Percentiles rank a stretch among this genome's conserved stretches.
Evolutionary conservation across 2,113 vertebrate genomes (phyloP).

Genomic region (Proteles cristata): DNA sequence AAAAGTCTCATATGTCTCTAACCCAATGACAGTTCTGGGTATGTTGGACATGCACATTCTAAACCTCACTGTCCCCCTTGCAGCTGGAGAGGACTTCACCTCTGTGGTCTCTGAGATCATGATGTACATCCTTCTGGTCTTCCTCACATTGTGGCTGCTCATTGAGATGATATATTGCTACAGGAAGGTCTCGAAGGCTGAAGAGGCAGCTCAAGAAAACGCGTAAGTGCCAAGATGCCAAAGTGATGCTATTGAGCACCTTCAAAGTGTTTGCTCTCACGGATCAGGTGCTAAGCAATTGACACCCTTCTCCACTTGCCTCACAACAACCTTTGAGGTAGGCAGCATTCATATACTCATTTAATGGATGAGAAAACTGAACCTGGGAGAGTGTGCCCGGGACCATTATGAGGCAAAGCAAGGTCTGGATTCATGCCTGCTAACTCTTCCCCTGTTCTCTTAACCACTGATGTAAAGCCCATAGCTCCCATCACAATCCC

Average conservation of each 20-base stretch:
- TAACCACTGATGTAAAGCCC: neutral
- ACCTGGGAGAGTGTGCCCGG: neutral
- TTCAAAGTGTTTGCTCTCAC: neutral
- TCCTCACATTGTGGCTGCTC: constrained; percentile 97
- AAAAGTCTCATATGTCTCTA: neutral
- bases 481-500: neutral
- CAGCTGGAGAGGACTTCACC: constrained; percentile 91
- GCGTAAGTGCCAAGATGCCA: constrained; percentile 89
- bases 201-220: constrained; percentile 93
- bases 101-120: constrained; percentile 97
- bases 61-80: constrained; percentile 51
- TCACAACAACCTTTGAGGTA: neutral
- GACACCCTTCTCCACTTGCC: neutral
- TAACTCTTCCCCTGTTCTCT: neutral
- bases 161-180: constrained; percentile 99
- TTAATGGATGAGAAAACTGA: neutral
- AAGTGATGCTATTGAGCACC: neutral
- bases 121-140: constrained; percentile 98
- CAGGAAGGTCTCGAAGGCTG: constrained; percentile 97
- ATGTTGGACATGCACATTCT: neutral
- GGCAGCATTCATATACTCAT: neutral
- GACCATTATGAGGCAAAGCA: neutral
- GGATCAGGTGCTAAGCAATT: neutral
- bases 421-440: neutral
- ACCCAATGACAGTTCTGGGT: neutral